These are phyloP conservation scores for Drosophila neonasuta DNA, from an alignment of 2,888 invertebrate species.

Conservation along the genomic window DNA sequence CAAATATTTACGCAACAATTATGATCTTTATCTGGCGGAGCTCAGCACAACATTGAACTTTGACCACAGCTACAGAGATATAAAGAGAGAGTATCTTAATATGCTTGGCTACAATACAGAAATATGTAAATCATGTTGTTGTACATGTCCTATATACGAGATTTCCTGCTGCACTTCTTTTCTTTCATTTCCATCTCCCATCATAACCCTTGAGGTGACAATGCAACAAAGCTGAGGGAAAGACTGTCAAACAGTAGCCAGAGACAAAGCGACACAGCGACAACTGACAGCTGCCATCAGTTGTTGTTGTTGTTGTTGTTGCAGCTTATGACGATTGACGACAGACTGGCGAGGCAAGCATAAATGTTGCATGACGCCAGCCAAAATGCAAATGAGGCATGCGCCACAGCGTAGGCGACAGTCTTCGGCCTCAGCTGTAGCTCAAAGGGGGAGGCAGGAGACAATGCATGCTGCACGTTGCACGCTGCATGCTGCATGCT, in stretches of 20 bases:
- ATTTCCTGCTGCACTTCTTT: background rate
- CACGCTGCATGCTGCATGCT: conserved; percentile 10
- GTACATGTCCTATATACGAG: conserved; percentile 14
- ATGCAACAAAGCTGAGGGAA: conserved; percentile 24
- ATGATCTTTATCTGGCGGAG: conserved; percentile 61
- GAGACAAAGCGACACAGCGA: conserved; percentile 23
- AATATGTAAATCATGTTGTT: conserved; percentile 34
- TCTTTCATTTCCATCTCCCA: conserved; percentile 2
- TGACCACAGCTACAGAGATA: conserved; percentile 8
- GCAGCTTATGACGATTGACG: conserved; percentile 58
- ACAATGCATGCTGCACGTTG: conserved; percentile 3
- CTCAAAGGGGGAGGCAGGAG: too few species aligned
- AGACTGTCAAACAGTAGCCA: conserved; percentile 44
- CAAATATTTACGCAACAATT: conserved; percentile 77
- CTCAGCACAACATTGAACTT: conserved; percentile 32
- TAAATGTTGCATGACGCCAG: conserved; percentile 72
- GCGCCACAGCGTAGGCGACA: conserved; percentile 71
- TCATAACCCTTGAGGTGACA: conserved; percentile 42
- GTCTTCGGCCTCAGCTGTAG: conserved; percentile 15
- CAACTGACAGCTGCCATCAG: conserved; percentile 41
- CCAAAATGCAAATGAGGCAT: conserved; percentile 74
- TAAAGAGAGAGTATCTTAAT: conserved; percentile 17
- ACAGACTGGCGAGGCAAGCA: conserved; percentile 44
- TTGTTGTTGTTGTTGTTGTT: conserved; percentile 25
- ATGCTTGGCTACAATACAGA: conserved; percentile 25